Evolutionary conservation across 2,113 vertebrate genomes (phyloP), one percentile per base, ranked within the genome.

Genomic region (Paralichthys olivaceus): DNA sequence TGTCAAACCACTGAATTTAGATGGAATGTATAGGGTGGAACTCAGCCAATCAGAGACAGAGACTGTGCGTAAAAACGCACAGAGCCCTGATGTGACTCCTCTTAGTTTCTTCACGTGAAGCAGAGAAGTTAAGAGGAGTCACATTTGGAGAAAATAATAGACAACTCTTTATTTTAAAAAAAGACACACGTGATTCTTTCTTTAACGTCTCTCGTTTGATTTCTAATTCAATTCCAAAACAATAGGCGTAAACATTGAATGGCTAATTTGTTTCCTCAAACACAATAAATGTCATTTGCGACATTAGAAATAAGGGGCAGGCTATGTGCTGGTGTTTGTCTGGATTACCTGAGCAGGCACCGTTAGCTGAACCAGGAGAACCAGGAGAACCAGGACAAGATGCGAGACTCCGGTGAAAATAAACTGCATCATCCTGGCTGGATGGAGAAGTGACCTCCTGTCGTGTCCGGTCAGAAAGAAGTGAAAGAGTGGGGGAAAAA

Each of bases 331-430:
- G 28, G 56, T 11, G 54, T 17, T 7, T 14, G 11, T 3, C n/a
- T 2, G 37, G 14, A 0, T 88, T 89, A 94, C 93, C 91, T 94
- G 90, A 15, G 84, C 76, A 77, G 86, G 88, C 81, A 57, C 37
- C 14, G 45, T 49, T 29, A 77, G 60, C n/a, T 85, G 82, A 25
- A 88, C 51, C 53, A 92, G 63, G 53, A 92, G 82, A 25, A 88
- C 51, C 53, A 92, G 63, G 53, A 92, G 7, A 91, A 40, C 51
- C 45, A 49, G 45, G 4, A 20, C 45, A 49, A 93, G 70, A 20
- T 59, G 80, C 43, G 70, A 74, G 26, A 77, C 0, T 53, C 73
- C 61, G 70, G 57, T 7, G 45, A 83, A 64, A 67, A 49, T 77
- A 55, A 65, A 49, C 45, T 5, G 72, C 93, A 93, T 93, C 60